A percentile compares a stretch with the other conserved stretches of the same genome.
Evolutionary conservation across 2,113 vertebrate genomes (phyloP).

Genomic region (Oxygymnocypris stewartii): DNA sequence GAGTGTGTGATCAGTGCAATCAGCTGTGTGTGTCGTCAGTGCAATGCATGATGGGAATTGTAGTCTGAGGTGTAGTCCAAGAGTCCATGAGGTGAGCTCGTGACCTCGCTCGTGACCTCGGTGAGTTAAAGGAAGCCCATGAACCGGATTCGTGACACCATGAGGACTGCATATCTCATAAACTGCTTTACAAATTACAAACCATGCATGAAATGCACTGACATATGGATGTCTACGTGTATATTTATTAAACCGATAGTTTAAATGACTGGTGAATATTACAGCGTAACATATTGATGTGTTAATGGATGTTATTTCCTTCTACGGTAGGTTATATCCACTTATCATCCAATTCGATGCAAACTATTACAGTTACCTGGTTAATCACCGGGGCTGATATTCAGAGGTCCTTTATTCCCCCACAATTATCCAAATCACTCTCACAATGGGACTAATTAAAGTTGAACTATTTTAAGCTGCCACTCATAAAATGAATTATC

Average conservation of each 20-base stretch:
- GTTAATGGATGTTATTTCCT: neutral
- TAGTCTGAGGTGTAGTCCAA: too few relatives aligned
- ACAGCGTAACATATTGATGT: neutral
- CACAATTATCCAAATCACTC: neutral
- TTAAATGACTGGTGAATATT: slow-evolving; percentile 2
- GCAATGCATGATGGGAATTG: too few relatives aligned
- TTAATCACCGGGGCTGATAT: neutral
- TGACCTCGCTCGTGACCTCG: too few relatives aligned
- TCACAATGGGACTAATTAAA: neutral
- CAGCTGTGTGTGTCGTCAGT: too few relatives aligned
- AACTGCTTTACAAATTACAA: neutral
- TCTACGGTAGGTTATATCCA: neutral
- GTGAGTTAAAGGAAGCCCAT: too few relatives aligned
- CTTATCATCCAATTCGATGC: neutral
- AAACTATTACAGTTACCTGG: neutral
- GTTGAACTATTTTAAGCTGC: neutral
- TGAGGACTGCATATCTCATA: neutral
- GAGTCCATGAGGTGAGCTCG: too few relatives aligned
- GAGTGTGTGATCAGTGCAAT: too few relatives aligned
- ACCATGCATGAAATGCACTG: slow-evolving; percentile 11
- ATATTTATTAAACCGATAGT: neutral
- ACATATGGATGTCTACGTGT: neutral
- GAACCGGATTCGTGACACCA: too few relatives aligned
- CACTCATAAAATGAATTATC: neutral
- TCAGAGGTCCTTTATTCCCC: neutral